Evolutionary conservation across 2,888 invertebrate genomes (phyloP).

Genomic region (Himalopsyche anomala): DNA sequence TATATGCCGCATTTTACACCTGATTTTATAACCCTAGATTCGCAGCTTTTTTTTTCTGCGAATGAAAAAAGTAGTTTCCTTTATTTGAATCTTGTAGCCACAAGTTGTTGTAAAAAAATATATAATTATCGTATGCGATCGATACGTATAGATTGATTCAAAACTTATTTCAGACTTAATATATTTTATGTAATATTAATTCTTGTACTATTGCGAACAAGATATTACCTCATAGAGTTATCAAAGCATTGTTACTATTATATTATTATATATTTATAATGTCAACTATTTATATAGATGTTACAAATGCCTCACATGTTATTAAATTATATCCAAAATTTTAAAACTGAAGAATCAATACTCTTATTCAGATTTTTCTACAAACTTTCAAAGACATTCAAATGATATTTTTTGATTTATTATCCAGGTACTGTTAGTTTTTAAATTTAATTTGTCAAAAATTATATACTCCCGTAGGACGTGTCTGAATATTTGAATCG

Average conservation of each 20-base stretch:
- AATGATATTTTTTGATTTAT: slow-evolving; percentile 1
- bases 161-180: no score
- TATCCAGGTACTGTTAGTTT: neutral
- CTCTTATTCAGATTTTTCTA: neutral
- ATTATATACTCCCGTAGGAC: neutral
- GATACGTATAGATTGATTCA: no score
- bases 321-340: neutral
- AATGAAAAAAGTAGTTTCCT: no score
- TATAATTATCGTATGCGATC: no score
- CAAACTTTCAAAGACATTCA: neutral
- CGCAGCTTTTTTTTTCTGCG: no score
- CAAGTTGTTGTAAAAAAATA: no score
- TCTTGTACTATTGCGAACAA: slow-evolving; percentile 3
- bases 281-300: neutral
- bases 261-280: neutral
- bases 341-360: neutral
- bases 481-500: neutral
- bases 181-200: neutral
- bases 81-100: no score
- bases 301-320: slow-evolving; percentile 15
- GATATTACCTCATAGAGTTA: slow-evolving; percentile 10
- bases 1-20: no score
- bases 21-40: no score
- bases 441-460: neutral
- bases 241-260: neutral